Evolutionary conservation across 2,797 vertebrate species (phyloP).

Genomic region (Novumbra hubbsi): DNA sequence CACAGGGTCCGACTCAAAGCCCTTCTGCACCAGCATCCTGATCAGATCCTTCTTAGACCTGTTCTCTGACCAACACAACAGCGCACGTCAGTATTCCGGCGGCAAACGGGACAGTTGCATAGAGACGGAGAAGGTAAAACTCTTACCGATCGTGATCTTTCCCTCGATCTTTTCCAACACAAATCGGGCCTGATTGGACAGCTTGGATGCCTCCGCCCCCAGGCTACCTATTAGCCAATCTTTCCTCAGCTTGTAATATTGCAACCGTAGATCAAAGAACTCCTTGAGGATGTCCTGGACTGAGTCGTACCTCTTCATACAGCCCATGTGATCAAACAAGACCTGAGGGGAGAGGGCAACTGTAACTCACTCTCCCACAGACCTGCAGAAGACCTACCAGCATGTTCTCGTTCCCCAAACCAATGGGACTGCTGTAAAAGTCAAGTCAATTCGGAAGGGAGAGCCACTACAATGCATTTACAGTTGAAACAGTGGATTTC

Average conservation of each 20-base stretch:
- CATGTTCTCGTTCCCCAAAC: too few species aligned
- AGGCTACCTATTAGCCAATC: constrained; percentile 94
- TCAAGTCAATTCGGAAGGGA: too few species aligned
- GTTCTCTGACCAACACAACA: constrained; percentile 80
- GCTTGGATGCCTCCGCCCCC: constrained; percentile 89
- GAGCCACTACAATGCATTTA: not conserved
- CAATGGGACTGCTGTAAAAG: too few species aligned
- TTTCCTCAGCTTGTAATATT: constrained; percentile 93
- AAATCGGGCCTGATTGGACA: constrained; percentile 97
- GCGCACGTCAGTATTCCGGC: not conserved
- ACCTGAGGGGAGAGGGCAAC: constrained; percentile 70
- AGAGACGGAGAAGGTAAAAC: not conserved
- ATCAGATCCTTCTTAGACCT: constrained; percentile 94
- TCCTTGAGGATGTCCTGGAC: constrained; percentile 96
- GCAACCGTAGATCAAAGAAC: constrained; percentile 95
- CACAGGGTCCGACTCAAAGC: constrained; percentile 95
- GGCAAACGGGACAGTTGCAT: not conserved
- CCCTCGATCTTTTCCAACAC: constrained; percentile 98
- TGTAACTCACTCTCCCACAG: not conserved
- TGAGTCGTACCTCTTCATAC: constrained; percentile 95
- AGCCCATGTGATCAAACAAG: constrained; percentile 99
- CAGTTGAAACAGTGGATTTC: not conserved
- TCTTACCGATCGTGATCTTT: constrained; percentile 89
- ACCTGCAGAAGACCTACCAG: too few species aligned
- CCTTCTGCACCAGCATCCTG: constrained; percentile 93